phyloP scores from a whole-genome alignment of 2,797 vertebrate species.

The Hippopotamyrus pictus region DNA sequence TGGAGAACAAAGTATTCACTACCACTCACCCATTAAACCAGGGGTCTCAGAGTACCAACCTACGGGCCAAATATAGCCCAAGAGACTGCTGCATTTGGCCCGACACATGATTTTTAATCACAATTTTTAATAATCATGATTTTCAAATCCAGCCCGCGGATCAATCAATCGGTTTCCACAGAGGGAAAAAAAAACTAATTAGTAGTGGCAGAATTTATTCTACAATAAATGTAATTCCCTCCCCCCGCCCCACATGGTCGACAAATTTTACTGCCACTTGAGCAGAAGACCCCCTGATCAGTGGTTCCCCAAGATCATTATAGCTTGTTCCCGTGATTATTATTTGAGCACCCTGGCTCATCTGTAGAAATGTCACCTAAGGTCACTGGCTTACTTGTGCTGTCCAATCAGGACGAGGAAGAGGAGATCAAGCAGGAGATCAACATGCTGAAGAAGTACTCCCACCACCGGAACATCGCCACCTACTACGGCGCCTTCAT shows the following conservation, averaged over 20 bases:
- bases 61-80: neutral
- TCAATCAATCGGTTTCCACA: neutral
- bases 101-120: neutral
- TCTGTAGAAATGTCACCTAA: neutral
- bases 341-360: neutral
- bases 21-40: neutral
- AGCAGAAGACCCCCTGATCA: neutral
- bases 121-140: neutral
- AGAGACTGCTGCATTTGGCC: neutral
- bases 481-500: constrained; percentile 94
- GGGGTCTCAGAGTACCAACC: neutral
- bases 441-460: constrained; percentile 97
- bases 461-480: constrained; percentile 92
- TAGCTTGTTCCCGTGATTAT: neutral
- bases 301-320: neutral
- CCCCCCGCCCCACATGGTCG: neutral
- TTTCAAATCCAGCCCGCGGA: neutral
- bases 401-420: constrained; percentile 75
- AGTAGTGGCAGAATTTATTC: neutral
- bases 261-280: neutral
- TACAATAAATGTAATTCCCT: neutral
- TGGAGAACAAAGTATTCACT: neutral
- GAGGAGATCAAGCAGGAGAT: constrained; percentile 96
- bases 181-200: neutral
- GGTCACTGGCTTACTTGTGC: neutral